A percentile compares a stretch with the other conserved stretches of the same genome.
Evolutionary conservation across 2,888 invertebrate species (phyloP).

Genomic region (Zonitis immaculata): DNA sequence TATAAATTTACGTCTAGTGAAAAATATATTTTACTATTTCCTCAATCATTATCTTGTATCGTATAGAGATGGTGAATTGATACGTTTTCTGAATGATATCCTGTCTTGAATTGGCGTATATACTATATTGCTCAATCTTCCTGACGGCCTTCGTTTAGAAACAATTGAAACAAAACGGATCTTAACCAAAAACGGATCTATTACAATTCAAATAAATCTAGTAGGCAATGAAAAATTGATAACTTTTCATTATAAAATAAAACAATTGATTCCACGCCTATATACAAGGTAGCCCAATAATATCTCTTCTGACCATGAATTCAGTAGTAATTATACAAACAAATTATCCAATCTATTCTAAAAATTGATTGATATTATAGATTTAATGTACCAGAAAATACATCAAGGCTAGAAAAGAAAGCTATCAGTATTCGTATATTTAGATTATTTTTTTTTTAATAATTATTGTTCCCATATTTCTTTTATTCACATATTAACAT

Average conservation of each 20-base stretch:
- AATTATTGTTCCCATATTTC: background rate
- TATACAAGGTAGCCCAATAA: no score
- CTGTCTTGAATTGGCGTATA: background rate
- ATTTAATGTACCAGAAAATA: background rate
- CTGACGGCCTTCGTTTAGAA: background rate
- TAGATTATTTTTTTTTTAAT: background rate
- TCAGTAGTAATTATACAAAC: background rate
- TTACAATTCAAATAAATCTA: no score
- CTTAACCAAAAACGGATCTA: no score
- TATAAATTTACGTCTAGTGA: no score
- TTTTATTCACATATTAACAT: no score
- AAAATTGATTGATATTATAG: background rate
- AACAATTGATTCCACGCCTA: background rate
- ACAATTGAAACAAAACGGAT: no score
- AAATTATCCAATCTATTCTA: background rate
- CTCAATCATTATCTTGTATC: no score
- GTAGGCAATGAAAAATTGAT: no score
- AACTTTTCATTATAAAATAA: no score
- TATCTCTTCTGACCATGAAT: background rate
- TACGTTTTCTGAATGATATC: no score
- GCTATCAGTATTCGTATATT: background rate
- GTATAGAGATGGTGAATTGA: no score
- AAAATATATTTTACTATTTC: no score
- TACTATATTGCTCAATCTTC: background rate
- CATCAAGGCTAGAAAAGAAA: background rate